These are phyloP conservation scores for Spodoptera littoralis DNA, from an alignment of 2,888 invertebrate species.

Conservation along the genomic window DNA sequence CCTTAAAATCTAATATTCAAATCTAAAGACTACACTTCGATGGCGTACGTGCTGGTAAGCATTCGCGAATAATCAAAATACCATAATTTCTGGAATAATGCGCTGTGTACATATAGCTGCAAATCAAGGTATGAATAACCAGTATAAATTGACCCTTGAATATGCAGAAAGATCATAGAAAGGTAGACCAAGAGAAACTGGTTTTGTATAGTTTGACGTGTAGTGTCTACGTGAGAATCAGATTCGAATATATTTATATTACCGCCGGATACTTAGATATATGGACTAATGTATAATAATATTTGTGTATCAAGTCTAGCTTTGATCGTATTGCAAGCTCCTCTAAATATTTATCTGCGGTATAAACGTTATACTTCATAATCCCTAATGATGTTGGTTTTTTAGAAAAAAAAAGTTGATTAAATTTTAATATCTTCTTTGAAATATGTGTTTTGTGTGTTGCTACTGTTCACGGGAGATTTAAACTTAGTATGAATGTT, in stretches of 20 bases:
- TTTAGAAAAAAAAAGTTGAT: neutral
- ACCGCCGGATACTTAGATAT: conserved; percentile 33
- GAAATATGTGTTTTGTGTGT: neutral
- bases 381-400: conserved; percentile 18
- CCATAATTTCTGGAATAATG: too few species aligned
- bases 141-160: too few species aligned
- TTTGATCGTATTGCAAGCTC: conserved; percentile 20
- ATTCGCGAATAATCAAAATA: too few species aligned
- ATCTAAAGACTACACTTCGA: too few species aligned
- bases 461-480: too few species aligned
- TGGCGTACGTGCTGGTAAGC: too few species aligned
- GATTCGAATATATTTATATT: conserved; percentile 20
- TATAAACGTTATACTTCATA: conserved; percentile 3
- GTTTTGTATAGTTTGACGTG: neutral
- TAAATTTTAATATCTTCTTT: conserved; percentile 16
- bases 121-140: too few species aligned
- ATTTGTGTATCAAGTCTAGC: conserved; percentile 35
- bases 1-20: too few species aligned
- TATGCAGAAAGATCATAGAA: too few species aligned
- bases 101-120: too few species aligned
- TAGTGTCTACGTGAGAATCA: conserved; percentile 27
- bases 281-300: conserved; percentile 35
- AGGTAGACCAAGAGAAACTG: neutral
- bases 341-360: conserved; percentile 36
- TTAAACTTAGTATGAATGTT: too few species aligned